Base-by-base conservation (phyloP, 1,140 invertebrate genomes). In the Campodea augens region DNA sequence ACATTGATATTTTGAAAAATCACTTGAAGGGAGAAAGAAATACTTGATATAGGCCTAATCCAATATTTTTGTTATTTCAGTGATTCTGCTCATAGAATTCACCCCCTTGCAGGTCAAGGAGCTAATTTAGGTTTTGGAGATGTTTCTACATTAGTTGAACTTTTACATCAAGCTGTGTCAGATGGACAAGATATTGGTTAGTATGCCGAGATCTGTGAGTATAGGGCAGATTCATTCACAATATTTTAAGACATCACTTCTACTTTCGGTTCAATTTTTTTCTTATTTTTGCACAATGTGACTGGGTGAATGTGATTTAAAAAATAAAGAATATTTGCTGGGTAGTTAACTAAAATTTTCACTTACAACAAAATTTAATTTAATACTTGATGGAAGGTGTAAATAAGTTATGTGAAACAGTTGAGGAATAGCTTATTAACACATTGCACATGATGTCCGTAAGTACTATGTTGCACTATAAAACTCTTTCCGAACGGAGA, bases 91-190 rank as follows among this genome's bases (percentile, higher is more conserved):
- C 95, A 98, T 63, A 71, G 88, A 57, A 71, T 98, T 27, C 93
- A 98, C 69, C 95, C 95, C 0, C 60, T 98, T 41, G 95, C 93
- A 38, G 95, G 95, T 0, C 91, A 96, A 64, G 93, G 93, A 10
- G 87, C 97, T 0, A 98, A 98, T 68, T 66, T 98, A 37, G 95
- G 95, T 3, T 93, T 98, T 62, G 86, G 85, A 20, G 96, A 99
- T 67, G 78, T 96, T 0, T 57, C 66, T 12, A 69, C 70, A 51
- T 67, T 99, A 0, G 70, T 75, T 7, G 57, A 77, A 40, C 57
- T 75, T 3, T 58, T 97, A 13, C 69, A 75, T 3, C 69, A 82
- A 38, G 73, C 79, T 3, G 64, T 75, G 0, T 73, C 75, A 50
- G 64, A 71, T 51, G 95, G 93, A 5, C 69, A 72, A 38, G 72